Evolutionary conservation across 2,113 vertebrate species (phyloP).

Genomic region (Prionailurus bengalensis): DNA sequence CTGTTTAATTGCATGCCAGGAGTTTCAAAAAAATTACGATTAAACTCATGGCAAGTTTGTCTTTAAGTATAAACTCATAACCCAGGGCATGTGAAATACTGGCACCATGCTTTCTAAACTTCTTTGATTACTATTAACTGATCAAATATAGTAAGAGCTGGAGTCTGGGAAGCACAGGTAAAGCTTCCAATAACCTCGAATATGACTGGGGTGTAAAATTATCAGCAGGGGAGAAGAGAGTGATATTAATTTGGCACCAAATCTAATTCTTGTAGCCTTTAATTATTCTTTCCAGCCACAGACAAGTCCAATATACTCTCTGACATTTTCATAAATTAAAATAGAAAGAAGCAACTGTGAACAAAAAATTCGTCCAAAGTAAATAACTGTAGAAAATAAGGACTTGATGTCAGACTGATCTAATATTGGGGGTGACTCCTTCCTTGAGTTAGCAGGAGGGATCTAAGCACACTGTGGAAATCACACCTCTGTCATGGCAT

Average conservation of each 20-base stretch:
- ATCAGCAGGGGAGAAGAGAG: slow-evolving; percentile 63
- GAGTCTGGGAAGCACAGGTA: slow-evolving; percentile 62
- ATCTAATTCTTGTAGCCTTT: slow-evolving; percentile 64
- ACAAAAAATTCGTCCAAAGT: slow-evolving; percentile 66
- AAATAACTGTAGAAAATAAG: slow-evolving; percentile 59
- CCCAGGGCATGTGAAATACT: slow-evolving; percentile 56
- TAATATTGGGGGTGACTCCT: background rate
- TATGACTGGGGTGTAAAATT: slow-evolving; percentile 61
- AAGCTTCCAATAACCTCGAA: slow-evolving; percentile 62
- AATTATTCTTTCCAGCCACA: slow-evolving; percentile 74
- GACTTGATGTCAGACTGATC: background rate
- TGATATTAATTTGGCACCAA: slow-evolving; percentile 71
- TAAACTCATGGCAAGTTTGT: slow-evolving; percentile 3
- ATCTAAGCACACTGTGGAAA: background rate
- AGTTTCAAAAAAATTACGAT: background rate
- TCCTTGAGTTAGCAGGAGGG: background rate
- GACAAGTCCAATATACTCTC: slow-evolving; percentile 63
- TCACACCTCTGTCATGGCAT: background rate
- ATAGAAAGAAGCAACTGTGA: slow-evolving; percentile 42
- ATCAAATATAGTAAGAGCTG: slow-evolving; percentile 76
- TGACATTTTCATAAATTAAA: slow-evolving; percentile 60
- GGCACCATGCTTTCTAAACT: slow-evolving; percentile 62
- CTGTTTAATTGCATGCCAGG: background rate
- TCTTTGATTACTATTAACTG: slow-evolving; percentile 74
- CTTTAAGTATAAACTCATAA: slow-evolving; percentile 71